Evolutionary conservation across 64 coral and sea anemone species (phyloP), one percentile per base, ranked within the genome.

Genomic region (Orbicella faveolata): DNA sequence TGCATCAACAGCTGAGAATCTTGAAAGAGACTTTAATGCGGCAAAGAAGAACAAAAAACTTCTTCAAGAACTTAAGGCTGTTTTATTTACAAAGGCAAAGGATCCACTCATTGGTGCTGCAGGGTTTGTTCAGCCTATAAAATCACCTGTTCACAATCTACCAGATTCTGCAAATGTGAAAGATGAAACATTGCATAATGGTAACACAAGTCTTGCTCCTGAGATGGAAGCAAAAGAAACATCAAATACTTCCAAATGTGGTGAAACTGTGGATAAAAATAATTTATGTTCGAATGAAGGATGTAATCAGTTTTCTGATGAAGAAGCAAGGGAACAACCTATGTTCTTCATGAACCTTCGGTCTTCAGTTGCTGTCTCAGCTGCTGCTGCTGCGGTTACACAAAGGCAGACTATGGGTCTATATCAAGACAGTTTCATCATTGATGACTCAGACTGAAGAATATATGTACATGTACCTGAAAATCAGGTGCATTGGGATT

Each of bases 11-110:
- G 54, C 34, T 20, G 88, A 96, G 63, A 91, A 90, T 52, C 34
- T 93, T 57, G 83, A 93, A 68, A 89, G 65, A 39, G 97, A 99
- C 63, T 79, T 87, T n/a, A 92, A 21, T 77, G 62, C 21, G 44
- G 37, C 81, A 75, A 89, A 90, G 78, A 94, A 99, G 85, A 96
- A 92, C 34, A 77, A 75, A 48, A 88, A 91, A 83, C 94, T 99
- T 72, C 78, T 99, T 63, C 81, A 86, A 66, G 97, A 99, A 87
- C 81, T 99, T 18, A 93, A 93, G 76, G 88, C 70, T 89, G 97
- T 99, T 34, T 61, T 99, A 44, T 81, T 88, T 76, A 84, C 84
- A 34, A 99, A 99, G 84, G 72, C 74, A 36, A 93, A 93, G 73
- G 94, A 99, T 74, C 95, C 95, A 16, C 51, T 97, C 11, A 93